Base-by-base conservation (phyloP, 2,797 vertebrate genomes). In the Pseudotriccus pelzelni region DNA sequence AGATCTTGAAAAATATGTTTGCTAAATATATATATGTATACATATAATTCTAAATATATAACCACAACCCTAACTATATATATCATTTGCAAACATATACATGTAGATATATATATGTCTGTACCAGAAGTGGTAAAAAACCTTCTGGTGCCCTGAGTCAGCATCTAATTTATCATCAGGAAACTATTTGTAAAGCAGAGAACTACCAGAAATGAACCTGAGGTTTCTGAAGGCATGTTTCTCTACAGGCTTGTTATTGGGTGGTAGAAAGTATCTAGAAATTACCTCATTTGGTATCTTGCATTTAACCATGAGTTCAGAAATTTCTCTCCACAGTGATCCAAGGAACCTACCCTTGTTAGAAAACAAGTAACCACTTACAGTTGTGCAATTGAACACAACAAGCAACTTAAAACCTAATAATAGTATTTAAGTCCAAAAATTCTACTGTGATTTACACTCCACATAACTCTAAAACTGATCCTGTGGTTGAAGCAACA, bases 1-100 rank as follows among this genome's bases (percentile, higher is more conserved):
- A 90, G 73, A 87, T 87, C 41, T 79, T 56, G 36, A 88, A 90
- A 96, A 91, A 69, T 90, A 82, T 49, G 28, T 62, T 94, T 93
- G 43, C 58, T 93, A 91, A 85, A 88, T 87, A 76, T 77, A 72
- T 39, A 7, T 43, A 15, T 72, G 8, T 23, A 49, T 64, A 19
- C 20, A 66, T 78, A 58, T 19, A 77, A 9, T 12, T 73, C 63
- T 79, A 46, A 83, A 18, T 67, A 49, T 83, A 43, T 60, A 87
- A 46, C 32, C 5, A 17, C 41, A 85, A 37, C 19, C 36, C 9
- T 69, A 84, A 67, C 36, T 87, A 53, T 56, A 83, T 77, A 70
- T 89, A 74, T 77, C 2, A 81, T 79, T 81, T 52, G 8, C 59
- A 89, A 79, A 92, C 4, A 34, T 36, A 18, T 41, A 47, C 14